Base-by-base conservation (phyloP, 1,140 invertebrate species). In the Camponotus floridanus region DNA sequence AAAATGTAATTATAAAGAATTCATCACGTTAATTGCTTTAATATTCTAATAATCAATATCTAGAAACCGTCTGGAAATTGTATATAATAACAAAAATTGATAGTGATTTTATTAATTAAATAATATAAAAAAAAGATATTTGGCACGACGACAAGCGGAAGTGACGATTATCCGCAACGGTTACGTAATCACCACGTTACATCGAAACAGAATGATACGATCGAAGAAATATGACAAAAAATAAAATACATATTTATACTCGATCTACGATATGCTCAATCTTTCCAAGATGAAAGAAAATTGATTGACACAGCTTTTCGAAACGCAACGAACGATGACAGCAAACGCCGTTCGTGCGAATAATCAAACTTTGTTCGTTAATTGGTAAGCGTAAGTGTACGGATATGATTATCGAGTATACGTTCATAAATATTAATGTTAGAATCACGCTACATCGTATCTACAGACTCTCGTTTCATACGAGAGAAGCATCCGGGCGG, bases 361-460 rank as follows among this genome's bases (percentile, higher is more conserved):
- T 83, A 61, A 83, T 74, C 15, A 74, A n/a, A n/a, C 18, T n/a
- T 26, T 42, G 31, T 18, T 21, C 21, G 36, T 18, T 71, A 62
- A 73, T 73, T 61, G 57, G 18, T 18, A 26, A 36, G 68, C 68
- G 48, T 21, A 13, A 55, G 70, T 33, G 26, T 55, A 31, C 11
- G 51, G 68, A 57, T 26, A n/a, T 33, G 55, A 62, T 74, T 59
- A 18, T 83, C 55, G 51, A 45, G 13, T 18, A 45, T 81, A 26
- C 26, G 26, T 26, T 74, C 55, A 6, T 45, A 59, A 83, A 73
- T 73, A 45, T 45, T 39, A 11, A 21, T 15, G 31, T 70, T 73
- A 73, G 39, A 26, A 26, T 26, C 51, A 61, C 68, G 11, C 21
- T 73, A 26, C 9, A 31, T 70, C 13, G 3, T 11, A 33, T 39